phyloP scores from a whole-genome alignment of 2,113 vertebrate species.

The Aythya baeri region DNA sequence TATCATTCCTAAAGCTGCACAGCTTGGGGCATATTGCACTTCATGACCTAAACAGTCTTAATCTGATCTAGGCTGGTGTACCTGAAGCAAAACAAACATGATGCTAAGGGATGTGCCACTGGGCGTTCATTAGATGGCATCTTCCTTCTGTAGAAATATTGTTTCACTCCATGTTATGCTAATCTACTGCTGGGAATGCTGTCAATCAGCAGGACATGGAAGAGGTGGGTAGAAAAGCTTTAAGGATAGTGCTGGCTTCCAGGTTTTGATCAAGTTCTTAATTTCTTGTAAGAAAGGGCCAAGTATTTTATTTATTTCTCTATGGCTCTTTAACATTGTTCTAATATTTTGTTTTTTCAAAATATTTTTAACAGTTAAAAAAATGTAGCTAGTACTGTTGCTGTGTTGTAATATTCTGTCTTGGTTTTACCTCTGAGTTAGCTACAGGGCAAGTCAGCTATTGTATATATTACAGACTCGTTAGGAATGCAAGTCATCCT shows the following conservation, averaged over 20 bases:
- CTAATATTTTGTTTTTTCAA: background rate
- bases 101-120: background rate
- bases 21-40: background rate
- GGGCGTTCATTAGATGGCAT: slow-evolving; percentile 36
- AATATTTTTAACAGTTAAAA: background rate
- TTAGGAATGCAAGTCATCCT: background rate
- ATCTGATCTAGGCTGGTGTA: slow-evolving; percentile 1
- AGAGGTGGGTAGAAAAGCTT: background rate
- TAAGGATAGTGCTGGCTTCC: background rate
- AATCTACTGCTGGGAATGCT: background rate
- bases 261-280: background rate
- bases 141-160: slow-evolving; percentile 18
- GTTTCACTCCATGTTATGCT: background rate
- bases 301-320: background rate
- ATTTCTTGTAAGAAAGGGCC: background rate
- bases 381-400: background rate
- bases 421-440: background rate
- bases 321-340: background rate
- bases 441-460: background rate
- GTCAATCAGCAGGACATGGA: background rate
- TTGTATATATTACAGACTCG: background rate
- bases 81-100: slow-evolving; percentile 2
- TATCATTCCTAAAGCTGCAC: background rate
- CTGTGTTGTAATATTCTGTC: background rate
- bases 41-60: slow-evolving; percentile 14